Evolutionary conservation across 2,113 vertebrate genomes (phyloP).

Genomic region (Elaphurus davidianus): DNA sequence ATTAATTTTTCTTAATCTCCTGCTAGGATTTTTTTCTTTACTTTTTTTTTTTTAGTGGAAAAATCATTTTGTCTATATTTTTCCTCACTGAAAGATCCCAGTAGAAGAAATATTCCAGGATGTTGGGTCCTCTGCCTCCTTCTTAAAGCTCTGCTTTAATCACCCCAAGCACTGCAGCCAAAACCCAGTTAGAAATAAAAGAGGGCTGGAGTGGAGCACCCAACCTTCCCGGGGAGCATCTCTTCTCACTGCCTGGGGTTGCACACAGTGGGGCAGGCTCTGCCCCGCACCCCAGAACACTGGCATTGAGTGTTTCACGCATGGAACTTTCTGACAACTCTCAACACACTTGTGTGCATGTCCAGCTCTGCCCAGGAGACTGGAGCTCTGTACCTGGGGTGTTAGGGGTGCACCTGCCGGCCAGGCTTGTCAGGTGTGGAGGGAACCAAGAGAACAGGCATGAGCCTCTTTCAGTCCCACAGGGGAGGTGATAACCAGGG

Average conservation of each 20-base stretch:
- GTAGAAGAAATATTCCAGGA: conserved; percentile 32
- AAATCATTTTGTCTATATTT: not conserved
- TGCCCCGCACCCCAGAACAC: accelerated
- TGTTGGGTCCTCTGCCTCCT: not conserved
- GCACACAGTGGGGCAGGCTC: not conserved
- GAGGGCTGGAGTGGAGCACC: not conserved
- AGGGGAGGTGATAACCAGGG: not conserved
- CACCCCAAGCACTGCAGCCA: not conserved
- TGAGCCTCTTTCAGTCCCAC: too few species aligned
- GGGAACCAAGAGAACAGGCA: too few species aligned
- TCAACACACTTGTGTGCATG: not conserved
- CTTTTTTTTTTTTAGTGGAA: not conserved
- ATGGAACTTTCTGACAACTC: conserved; percentile 7
- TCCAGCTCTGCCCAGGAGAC: not conserved
- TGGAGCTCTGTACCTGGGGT: accelerated
- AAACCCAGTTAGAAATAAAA: not conserved
- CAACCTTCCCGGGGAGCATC: not conserved
- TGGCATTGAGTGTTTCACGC: not conserved
- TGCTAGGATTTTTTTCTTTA: not conserved
- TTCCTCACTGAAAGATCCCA: not conserved
- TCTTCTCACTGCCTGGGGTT: not conserved
- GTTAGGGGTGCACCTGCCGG: accelerated
- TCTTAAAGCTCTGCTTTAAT: not conserved
- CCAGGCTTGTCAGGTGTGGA: accelerated
- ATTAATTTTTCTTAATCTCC: conserved; percentile 31